Percentiles rank a stretch among this genome's conserved stretches.
Evolutionary conservation across 2,888 invertebrate species (phyloP).

Genomic region (Amblyjoppa proteus): DNA sequence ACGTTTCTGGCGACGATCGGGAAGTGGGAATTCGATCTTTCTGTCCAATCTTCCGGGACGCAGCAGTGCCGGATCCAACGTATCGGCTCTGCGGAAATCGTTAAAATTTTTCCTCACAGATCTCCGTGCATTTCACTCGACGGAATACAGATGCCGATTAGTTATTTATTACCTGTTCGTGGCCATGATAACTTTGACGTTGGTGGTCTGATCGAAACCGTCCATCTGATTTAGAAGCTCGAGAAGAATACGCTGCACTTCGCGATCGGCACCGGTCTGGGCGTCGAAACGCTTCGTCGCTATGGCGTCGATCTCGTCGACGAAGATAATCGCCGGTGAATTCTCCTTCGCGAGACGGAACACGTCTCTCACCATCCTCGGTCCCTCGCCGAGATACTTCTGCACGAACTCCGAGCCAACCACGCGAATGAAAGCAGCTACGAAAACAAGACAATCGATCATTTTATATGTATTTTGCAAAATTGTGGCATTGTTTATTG

Average conservation of each 20-base stretch:
- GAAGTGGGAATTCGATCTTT: constrained; percentile 99
- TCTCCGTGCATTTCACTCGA: constrained; percentile 4
- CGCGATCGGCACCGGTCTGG: constrained; percentile 99
- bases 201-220: constrained; percentile 99
- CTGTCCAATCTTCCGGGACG: constrained; percentile 98
- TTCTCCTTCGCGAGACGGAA: constrained; percentile 99
- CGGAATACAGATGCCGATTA: neutral
- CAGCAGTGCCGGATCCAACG: constrained; percentile 98
- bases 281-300: constrained; percentile 99
- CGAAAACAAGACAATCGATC: constrained; percentile 63
- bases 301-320: constrained; percentile 99
- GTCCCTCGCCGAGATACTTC: constrained; percentile 99
- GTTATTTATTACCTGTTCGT: constrained; percentile 82
- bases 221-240: constrained; percentile 99
- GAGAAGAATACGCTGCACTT: constrained; percentile 98
- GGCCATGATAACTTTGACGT: constrained; percentile 94
- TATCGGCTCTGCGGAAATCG: constrained; percentile 91
- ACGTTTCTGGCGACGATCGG: constrained; percentile 96
- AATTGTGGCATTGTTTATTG: too few species aligned
- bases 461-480: neutral
- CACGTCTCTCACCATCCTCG: constrained; percentile 99
- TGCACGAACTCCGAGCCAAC: constrained; percentile 99
- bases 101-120: neutral
- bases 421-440: constrained; percentile 98
- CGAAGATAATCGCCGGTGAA: constrained; percentile 99